Base-by-base conservation (phyloP, 2,113 vertebrate species). In the Tiliqua scincoides region DNA sequence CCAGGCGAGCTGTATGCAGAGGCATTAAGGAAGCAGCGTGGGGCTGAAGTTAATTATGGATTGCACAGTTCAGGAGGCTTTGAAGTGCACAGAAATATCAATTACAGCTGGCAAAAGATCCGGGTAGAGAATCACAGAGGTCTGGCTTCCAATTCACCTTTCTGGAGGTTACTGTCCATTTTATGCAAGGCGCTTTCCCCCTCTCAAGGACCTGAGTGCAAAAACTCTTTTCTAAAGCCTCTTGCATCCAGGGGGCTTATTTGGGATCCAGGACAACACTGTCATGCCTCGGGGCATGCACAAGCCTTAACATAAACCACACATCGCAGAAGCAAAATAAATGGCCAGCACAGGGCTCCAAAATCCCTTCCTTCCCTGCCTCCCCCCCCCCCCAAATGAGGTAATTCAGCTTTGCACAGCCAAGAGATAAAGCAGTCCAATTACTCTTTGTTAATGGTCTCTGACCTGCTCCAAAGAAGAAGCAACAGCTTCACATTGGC, bases 361-460 rank as follows among this genome's bases (percentile, higher is more conserved):
- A 25, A 9, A 27, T 6, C 27, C 15, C 12, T 71, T 14, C 12
- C 11, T 59, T 11, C 10, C 32, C 7, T 32, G 17, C 20, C 3
- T 9, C 1, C 25, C 17, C 23, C n/a, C 65, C 30, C n/a, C 14
- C 6, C 14, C 35, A 57, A 83, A 32, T 43, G 57, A 72, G 37
- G 2, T 35, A 40, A 17, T 61, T 85, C 37, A 6, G 32, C 32
- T 43, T 59, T 57, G 48, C 65, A 20, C 2, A 79, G 65, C 84
- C 32, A 43, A 3, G 27, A 61, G 84, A 70, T 78, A 70, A 71
- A 79, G 37, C 37, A 57, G 37, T 27, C 37, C 59, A 71, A 63
- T 80, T 85, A 79, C 79, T 85, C 37, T 40, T 62, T 72, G 54
- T n/a, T 63, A 79, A 73, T 35, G 52, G 37, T 52, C 76, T 63